These are phyloP conservation scores for Balearica regulorum DNA, from an alignment of 2,797 vertebrate genomes.

Conservation along the genomic window DNA sequence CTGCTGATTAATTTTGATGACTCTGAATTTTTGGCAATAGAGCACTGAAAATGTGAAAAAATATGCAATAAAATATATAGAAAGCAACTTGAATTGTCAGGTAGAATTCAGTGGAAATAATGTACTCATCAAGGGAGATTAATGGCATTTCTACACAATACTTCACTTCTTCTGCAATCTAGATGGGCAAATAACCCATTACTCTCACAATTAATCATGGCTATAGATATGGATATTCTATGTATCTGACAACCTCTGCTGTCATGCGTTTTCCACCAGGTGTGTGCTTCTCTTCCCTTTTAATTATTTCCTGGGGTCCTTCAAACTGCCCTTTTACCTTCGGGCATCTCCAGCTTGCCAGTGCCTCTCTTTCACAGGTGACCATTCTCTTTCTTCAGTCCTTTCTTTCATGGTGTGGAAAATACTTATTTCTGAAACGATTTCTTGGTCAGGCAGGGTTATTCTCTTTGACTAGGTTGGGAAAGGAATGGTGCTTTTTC, in stretches of 20 bases:
- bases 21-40: conserved; percentile 50
- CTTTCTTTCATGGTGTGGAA: neutral
- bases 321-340: neutral
- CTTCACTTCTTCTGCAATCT: conserved; percentile 35
- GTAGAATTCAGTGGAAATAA: conserved; percentile 57
- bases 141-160: conserved; percentile 47
- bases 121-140: conserved; percentile 47
- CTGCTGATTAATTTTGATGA: conserved; percentile 59
- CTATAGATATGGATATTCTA: neutral
- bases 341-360: neutral
- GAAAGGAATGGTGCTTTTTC: neutral
- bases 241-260: neutral
- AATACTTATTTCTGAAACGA: neutral
- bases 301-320: neutral
- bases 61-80: conserved; percentile 60
- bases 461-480: neutral
- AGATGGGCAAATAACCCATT: conserved; percentile 44
- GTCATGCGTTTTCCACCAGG: neutral
- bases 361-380: neutral
- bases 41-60: conserved; percentile 48
- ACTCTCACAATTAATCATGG: conserved; percentile 35
- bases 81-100: conserved; percentile 64
- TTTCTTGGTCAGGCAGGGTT: neutral
- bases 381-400: neutral
- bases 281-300: neutral